Percentiles rank a stretch among this genome's conserved stretches.
Evolutionary conservation across 2,113 vertebrate genomes (phyloP).

Genomic region (Silurus asotus): DNA sequence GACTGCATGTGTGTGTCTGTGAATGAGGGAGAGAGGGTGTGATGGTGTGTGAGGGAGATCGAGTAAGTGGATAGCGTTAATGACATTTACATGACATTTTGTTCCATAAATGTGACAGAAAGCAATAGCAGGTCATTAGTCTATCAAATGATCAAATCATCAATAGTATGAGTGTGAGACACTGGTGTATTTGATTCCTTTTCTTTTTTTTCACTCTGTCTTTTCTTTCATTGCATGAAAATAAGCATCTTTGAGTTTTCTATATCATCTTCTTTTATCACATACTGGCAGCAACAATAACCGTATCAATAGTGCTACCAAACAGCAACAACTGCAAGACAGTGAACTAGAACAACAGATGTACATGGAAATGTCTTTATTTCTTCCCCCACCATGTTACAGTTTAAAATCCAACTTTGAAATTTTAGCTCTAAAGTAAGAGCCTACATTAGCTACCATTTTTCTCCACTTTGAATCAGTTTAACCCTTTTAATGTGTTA

Average conservation of each 20-base stretch:
- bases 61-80: background rate
- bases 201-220: background rate
- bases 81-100: constrained; percentile 38
- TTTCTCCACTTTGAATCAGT: too few species aligned
- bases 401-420: too few species aligned
- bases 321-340: background rate
- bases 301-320: background rate
- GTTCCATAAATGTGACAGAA: constrained; percentile 34
- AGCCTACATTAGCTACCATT: too few species aligned
- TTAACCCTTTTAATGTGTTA: too few species aligned
- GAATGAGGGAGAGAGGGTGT: background rate
- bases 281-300: background rate
- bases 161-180: background rate
- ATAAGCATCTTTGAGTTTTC: background rate
- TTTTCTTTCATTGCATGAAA: background rate
- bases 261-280: background rate
- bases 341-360: background rate
- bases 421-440: too few species aligned
- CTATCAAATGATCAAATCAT: constrained; percentile 23
- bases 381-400: too few species aligned
- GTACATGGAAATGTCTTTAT: too few species aligned
- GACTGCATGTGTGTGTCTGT: background rate
- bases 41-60: background rate
- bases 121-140: constrained; percentile 16
- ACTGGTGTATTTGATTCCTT: background rate